A percentile compares a stretch with the other conserved stretches of the same genome.
Evolutionary conservation across 35 echinoderm and acorn worm genomes (phyloP).

Genomic region (Anneissia japonica): DNA sequence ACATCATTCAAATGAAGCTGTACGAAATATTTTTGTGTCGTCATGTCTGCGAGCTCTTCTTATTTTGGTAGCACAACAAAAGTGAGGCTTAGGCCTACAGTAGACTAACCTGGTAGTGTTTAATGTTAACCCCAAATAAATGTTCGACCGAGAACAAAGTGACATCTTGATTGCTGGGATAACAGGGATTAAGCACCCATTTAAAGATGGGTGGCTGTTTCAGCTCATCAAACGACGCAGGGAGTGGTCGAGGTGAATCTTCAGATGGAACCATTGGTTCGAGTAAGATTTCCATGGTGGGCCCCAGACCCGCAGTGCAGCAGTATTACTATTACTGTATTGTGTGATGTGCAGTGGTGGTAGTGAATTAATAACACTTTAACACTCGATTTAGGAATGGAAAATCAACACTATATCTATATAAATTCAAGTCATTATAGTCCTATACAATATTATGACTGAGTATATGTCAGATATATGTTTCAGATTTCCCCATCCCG

Average conservation of each 20-base stretch:
- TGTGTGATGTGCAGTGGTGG: not conserved
- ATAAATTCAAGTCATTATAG: no score
- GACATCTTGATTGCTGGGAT: not conserved
- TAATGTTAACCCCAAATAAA: not conserved
- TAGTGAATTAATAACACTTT: not conserved
- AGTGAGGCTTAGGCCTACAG: not conserved
- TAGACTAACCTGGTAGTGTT: no score
- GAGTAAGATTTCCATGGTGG: conserved; percentile 45
- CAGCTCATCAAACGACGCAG: conserved; percentile 68
- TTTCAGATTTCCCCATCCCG: no score
- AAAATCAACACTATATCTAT: no score
- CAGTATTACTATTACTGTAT: not conserved
- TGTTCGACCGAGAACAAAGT: not conserved
- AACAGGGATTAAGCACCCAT: not conserved
- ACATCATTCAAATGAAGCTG: no score
- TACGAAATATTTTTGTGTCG: not conserved
- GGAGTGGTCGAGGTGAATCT: conserved; percentile 54
- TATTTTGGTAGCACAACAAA: not conserved
- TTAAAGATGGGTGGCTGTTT: conserved; percentile 83
- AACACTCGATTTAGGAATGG: no score
- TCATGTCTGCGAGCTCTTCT: not conserved
- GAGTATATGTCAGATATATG: no score
- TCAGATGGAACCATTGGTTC: conserved; percentile 71
- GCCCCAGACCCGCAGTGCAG: not conserved
- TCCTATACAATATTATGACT: no score